Evolutionary conservation across 2,113 vertebrate genomes (phyloP).

Genomic region (Oncorhynchus mykiss): DNA sequence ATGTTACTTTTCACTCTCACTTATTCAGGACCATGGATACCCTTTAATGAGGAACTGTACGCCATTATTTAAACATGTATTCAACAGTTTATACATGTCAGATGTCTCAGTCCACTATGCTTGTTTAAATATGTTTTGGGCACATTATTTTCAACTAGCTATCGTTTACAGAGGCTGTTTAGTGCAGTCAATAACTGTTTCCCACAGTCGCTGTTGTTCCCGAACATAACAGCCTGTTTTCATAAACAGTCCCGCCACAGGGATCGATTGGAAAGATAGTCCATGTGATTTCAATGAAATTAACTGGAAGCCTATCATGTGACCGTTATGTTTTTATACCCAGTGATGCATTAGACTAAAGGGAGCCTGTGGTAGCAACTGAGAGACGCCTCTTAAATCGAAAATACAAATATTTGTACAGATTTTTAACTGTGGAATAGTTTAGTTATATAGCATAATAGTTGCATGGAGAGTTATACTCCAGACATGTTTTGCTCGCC

Average conservation of each 20-base stretch:
- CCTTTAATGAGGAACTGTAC: not conserved
- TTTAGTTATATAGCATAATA: not conserved
- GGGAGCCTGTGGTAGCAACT: not conserved
- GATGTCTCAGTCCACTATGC: not conserved
- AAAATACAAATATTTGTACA: not conserved
- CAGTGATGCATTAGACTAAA: not conserved
- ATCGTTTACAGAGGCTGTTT: not conserved
- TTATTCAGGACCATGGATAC: not conserved
- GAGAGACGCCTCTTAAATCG: not conserved
- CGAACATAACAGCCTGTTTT: not conserved
- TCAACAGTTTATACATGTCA: not conserved
- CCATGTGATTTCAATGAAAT: conserved; percentile 5
- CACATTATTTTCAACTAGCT: not conserved
- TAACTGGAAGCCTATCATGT: not conserved
- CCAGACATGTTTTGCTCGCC: not conserved
- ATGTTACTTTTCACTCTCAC: not conserved
- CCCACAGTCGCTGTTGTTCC: not conserved
- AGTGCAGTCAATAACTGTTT: not conserved
- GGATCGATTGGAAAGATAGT: not conserved
- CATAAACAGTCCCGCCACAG: not conserved
- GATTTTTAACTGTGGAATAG: not conserved
- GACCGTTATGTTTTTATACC: not conserved
- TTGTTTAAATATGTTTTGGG: not conserved
- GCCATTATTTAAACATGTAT: not conserved
- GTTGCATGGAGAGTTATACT: too few relatives aligned